A percentile compares a stretch with the other conserved stretches of the same genome.
Conservation (phyloP, 2,888 invertebrate species). For the Hanleya hanleyi region DNA sequence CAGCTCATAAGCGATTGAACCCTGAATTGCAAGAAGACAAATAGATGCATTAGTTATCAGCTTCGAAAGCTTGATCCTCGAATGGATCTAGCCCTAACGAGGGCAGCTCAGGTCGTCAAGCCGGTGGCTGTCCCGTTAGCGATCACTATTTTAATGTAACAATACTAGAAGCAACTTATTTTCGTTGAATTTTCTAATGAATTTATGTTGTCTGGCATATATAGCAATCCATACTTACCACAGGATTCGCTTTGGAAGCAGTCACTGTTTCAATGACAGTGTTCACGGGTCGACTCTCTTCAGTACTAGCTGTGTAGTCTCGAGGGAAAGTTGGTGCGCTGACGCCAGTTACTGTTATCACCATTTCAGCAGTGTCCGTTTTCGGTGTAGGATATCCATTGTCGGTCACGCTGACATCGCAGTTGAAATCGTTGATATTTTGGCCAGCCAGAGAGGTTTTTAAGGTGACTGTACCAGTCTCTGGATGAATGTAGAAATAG, state of each 20-base stretch:
- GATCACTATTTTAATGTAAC: no score
- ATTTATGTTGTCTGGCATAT: no score
- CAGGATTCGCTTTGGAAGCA: conserved; percentile 42
- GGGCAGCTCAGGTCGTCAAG: no score
- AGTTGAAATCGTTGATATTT: conserved; percentile 16
- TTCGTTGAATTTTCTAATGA: no score
- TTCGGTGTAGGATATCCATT: conserved; percentile 50
- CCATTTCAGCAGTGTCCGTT: conserved; percentile 47
- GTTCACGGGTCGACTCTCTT: conserved; percentile 51
- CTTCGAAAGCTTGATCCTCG: no score
- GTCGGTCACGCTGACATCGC: conserved; percentile 49
- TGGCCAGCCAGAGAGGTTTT: conserved; percentile 41
- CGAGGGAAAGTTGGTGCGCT: conserved; percentile 38
- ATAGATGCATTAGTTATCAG: not conserved
- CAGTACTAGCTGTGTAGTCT: conserved; percentile 35
- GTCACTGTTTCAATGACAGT: conserved; percentile 23
- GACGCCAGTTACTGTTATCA: conserved; percentile 48
- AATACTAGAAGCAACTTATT: not conserved
- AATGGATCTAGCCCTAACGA: no score
- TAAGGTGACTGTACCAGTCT: conserved; percentile 86
- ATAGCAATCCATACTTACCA: conserved; percentile 1
- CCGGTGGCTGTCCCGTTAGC: no score
- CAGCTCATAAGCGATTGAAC: conserved; percentile 44
- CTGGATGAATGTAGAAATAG: conserved; percentile 89
- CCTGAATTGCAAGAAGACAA: not conserved